Conservation (phyloP, 2,113 vertebrate genomes). For the Riparia riparia region DNA sequence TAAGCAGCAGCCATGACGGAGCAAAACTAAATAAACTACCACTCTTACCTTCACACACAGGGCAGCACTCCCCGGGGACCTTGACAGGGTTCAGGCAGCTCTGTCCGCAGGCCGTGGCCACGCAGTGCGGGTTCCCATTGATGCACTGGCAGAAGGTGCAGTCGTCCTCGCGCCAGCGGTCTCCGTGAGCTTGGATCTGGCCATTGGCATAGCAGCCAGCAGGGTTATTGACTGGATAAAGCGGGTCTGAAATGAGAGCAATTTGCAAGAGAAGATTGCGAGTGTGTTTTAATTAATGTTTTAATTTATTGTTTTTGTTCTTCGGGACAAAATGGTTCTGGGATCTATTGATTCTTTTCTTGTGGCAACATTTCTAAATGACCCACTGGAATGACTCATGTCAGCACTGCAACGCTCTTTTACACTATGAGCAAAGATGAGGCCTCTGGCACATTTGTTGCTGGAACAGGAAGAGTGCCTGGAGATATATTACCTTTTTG, state of each 20-base stretch:
- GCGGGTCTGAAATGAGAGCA: conserved; percentile 76
- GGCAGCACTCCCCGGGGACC: conserved; percentile 90
- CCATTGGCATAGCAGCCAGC: conserved; percentile 90
- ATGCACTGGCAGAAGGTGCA: conserved; percentile 92
- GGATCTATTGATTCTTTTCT: neutral
- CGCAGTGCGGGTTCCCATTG: conserved; percentile 84
- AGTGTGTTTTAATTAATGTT: no score
- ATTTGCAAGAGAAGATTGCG: neutral
- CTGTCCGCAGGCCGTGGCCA: conserved; percentile 88
- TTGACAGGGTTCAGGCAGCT: conserved; percentile 89
- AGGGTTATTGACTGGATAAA: conserved; percentile 84
- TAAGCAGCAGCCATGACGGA: neutral
- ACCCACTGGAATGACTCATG: neutral
- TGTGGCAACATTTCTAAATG: neutral
- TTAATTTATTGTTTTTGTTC: neutral
- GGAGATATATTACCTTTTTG: neutral
- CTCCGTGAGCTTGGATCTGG: conserved; percentile 88
- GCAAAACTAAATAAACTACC: rapidly evolving
- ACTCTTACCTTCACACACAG: conserved; percentile 85
- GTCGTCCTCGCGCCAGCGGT: conserved; percentile 91
- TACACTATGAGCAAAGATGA: neutral
- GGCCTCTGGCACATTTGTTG: neutral
- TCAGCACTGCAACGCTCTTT: neutral
- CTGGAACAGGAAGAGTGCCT: neutral
- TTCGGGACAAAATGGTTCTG: neutral